Evolutionary conservation across 1,140 invertebrate species (phyloP).

Genomic region (Wiebesia pumilae): DNA sequence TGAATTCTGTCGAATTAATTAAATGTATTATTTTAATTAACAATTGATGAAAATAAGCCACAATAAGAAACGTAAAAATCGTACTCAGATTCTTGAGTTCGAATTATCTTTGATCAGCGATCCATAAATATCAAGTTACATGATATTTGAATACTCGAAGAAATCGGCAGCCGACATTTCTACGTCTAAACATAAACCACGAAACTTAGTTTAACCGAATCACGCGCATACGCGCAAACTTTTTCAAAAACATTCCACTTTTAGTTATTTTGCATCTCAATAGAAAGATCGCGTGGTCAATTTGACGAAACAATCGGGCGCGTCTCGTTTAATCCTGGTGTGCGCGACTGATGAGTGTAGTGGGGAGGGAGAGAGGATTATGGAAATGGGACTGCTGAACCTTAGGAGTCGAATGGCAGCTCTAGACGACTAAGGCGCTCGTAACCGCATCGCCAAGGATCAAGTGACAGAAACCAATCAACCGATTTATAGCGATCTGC

Average conservation of each 20-base stretch:
- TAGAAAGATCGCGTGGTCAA: background rate
- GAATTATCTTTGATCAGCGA: background rate
- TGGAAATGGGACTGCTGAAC: constrained; percentile 10
- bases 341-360: background rate
- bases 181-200: background rate
- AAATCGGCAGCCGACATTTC: background rate
- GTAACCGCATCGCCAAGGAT: constrained; percentile 59
- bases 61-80: too few species aligned
- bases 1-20: too few species aligned
- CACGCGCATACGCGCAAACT: background rate
- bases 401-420: constrained; percentile 43
- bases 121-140: background rate
- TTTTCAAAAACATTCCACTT: background rate
- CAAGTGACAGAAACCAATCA: constrained; percentile 69
- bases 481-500: constrained; percentile 68
- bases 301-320: constrained; percentile 30
- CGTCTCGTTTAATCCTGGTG: constrained; percentile 49
- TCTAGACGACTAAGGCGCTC: constrained; percentile 19
- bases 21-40: too few species aligned
- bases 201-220: background rate
- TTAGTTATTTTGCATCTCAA: background rate
- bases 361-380: background rate
- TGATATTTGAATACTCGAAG: background rate
- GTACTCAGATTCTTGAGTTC: too few species aligned
- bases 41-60: too few species aligned